Percentiles rank a stretch among this genome's conserved stretches.
phyloP scores from a whole-genome alignment of 1,140 invertebrate species.

The Psix sp. region DNA sequence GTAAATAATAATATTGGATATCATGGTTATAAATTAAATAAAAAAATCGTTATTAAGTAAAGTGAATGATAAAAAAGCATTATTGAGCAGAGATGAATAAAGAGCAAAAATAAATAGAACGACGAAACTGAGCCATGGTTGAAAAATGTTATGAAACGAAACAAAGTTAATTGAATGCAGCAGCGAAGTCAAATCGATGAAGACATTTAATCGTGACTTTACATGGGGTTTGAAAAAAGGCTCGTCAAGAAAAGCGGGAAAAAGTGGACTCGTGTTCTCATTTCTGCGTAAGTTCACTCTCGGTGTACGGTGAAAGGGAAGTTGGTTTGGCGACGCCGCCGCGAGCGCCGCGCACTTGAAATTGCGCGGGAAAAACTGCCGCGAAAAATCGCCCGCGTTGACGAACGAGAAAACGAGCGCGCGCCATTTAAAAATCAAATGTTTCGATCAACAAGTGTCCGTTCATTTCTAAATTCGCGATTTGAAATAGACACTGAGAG shows the following conservation, averaged over 20 bases:
- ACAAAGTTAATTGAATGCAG: slow-evolving; percentile 1
- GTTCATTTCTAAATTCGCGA: slow-evolving; percentile 14
- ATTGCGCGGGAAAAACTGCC: slow-evolving; percentile 3
- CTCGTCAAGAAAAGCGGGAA: slow-evolving; percentile 23
- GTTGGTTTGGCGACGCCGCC: slow-evolving; percentile 17
- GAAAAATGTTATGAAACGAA: slow-evolving; percentile 4
- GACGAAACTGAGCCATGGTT: too few relatives aligned
- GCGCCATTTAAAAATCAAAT: slow-evolving; percentile 4
- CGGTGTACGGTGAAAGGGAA: slow-evolving; percentile 42
- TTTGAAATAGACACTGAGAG: not conserved
- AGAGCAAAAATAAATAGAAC: too few relatives aligned
- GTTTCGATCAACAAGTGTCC: slow-evolving; percentile 7
- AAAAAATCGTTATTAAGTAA: too few relatives aligned
- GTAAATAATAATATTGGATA: too few relatives aligned
- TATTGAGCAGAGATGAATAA: too few relatives aligned
- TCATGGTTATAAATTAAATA: too few relatives aligned
- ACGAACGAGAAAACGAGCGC: too few relatives aligned
- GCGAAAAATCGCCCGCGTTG: too few relatives aligned
- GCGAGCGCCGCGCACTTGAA: slow-evolving; percentile 2
- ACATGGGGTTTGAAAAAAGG: slow-evolving; percentile 10
- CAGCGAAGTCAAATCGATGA: slow-evolving; percentile 12
- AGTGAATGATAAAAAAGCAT: too few relatives aligned
- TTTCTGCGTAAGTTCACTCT: slow-evolving; percentile 40
- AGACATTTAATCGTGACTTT: slow-evolving; percentile 28
- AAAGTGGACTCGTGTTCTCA: slow-evolving; percentile 29